Percentiles rank a stretch among this genome's conserved stretches.
Conservation (phyloP, 2,888 invertebrate species). For the Chrysolina americana region DNA sequence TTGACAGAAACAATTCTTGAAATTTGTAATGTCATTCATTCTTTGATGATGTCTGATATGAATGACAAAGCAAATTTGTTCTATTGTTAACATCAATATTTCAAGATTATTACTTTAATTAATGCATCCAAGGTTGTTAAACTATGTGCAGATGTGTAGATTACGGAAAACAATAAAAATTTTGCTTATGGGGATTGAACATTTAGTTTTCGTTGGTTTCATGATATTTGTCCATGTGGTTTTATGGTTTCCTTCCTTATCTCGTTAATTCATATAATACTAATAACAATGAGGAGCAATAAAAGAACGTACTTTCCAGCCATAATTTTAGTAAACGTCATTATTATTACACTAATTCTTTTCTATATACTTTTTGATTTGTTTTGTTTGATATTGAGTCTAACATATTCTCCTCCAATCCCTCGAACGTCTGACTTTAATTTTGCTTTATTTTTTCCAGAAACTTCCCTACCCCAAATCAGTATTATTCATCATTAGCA, state of each 20-base stretch:
- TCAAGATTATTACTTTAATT: neutral
- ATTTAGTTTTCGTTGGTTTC: too few species aligned
- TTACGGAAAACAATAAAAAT: neutral
- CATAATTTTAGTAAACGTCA: too few species aligned
- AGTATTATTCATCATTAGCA: constrained; percentile 93
- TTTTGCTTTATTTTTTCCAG: constrained; percentile 71
- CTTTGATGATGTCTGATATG: neutral
- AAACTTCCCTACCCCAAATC: constrained; percentile 86
- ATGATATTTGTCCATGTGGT: too few species aligned
- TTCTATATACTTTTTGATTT: too few species aligned
- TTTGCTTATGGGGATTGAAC: neutral
- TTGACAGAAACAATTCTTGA: neutral
- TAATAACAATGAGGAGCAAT: too few species aligned
- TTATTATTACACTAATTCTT: too few species aligned
- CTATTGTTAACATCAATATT: neutral
- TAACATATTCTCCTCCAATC: too few species aligned
- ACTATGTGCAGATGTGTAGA: neutral
- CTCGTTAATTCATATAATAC: too few species aligned
- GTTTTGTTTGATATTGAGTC: too few species aligned
- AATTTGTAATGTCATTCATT: neutral
- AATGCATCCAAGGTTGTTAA: neutral
- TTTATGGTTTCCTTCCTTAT: too few species aligned
- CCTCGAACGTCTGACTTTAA: too few species aligned
- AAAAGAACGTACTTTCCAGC: too few species aligned
- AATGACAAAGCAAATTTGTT: neutral